A percentile compares a stretch with the other conserved stretches of the same genome.
Conservation (phyloP, 2,113 vertebrate species). For the Physeter macrocephalus region DNA sequence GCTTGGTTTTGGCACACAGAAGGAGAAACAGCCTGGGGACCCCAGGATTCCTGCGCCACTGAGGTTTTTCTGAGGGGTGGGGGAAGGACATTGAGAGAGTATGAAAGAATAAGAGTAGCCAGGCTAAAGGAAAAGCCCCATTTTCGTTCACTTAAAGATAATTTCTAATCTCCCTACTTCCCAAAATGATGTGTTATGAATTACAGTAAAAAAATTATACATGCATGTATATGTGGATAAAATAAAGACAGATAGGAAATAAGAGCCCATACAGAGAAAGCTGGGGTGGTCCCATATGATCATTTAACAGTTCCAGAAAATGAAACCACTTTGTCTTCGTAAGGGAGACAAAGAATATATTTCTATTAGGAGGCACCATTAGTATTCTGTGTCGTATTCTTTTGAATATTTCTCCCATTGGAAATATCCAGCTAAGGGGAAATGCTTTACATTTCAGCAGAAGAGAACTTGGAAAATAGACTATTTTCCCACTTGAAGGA, state of each 20-base stretch:
- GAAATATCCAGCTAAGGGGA: neutral
- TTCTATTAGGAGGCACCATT: neutral
- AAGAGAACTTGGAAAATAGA: neutral
- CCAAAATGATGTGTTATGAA: neutral
- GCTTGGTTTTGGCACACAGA: neutral
- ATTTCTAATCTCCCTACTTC: neutral
- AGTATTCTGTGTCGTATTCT: neutral
- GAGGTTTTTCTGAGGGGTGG: neutral
- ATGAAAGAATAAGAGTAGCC: neutral
- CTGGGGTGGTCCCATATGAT: rapidly evolving
- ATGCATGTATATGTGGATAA: neutral
- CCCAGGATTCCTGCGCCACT: neutral
- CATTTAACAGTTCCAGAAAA: neutral
- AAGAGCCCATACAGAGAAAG: neutral
- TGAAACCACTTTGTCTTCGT: neutral
- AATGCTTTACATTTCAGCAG: neutral
- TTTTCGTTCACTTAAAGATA: neutral
- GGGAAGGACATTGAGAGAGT: neutral
- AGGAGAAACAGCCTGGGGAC: neutral
- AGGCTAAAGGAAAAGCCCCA: neutral
- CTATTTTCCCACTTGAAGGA: neutral
- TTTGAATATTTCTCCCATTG: neutral
- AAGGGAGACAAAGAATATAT: neutral
- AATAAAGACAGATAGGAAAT: neutral
- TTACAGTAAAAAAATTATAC: neutral